Evolutionary conservation across 1,140 invertebrate genomes (phyloP).

Genomic region (Zaprionus lachaisei): DNA sequence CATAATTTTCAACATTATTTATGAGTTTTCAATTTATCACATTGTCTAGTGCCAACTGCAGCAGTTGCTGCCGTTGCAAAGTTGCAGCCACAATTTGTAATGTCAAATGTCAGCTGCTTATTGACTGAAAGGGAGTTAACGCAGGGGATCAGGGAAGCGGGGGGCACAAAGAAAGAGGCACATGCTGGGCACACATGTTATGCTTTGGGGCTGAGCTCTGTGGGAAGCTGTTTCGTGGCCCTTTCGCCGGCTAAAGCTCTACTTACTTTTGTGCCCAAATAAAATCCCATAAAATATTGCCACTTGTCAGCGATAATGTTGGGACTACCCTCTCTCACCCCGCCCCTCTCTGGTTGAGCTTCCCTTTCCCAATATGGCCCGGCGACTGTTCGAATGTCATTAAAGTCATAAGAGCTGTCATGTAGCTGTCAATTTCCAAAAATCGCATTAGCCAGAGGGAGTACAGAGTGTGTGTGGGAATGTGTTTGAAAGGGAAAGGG

Average conservation of each 20-base stretch:
- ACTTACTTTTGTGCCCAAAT: slow-evolving; percentile 40
- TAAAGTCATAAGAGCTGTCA: slow-evolving; percentile 79
- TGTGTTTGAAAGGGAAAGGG: neutral
- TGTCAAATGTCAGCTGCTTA: slow-evolving; percentile 71
- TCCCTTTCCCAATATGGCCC: neutral
- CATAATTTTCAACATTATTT: slow-evolving; percentile 72
- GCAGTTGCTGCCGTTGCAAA: neutral
- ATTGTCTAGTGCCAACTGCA: slow-evolving; percentile 2
- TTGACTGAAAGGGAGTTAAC: slow-evolving; percentile 15
- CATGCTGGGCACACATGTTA: slow-evolving; percentile 73
- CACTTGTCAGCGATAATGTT: slow-evolving; percentile 62
- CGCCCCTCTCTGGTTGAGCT: neutral
- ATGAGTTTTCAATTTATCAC: slow-evolving; percentile 81
- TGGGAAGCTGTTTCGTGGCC: slow-evolving; percentile 41
- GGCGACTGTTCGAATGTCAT: slow-evolving; percentile 51
- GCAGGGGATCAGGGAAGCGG: neutral
- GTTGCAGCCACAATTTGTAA: slow-evolving; percentile 42
- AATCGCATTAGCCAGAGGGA: slow-evolving; percentile 70
- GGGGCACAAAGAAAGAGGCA: neutral
- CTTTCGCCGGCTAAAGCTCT: slow-evolving; percentile 36
- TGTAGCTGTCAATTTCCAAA: slow-evolving; percentile 79
- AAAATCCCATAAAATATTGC: slow-evolving; percentile 61
- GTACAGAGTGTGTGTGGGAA: neutral
- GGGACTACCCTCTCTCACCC: neutral
- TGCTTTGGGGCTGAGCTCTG: slow-evolving; percentile 57